A percentile compares a stretch with the other conserved stretches of the same genome.
phyloP scores from a whole-genome alignment of 2,797 vertebrate species.

The Malurus leucopterus region DNA sequence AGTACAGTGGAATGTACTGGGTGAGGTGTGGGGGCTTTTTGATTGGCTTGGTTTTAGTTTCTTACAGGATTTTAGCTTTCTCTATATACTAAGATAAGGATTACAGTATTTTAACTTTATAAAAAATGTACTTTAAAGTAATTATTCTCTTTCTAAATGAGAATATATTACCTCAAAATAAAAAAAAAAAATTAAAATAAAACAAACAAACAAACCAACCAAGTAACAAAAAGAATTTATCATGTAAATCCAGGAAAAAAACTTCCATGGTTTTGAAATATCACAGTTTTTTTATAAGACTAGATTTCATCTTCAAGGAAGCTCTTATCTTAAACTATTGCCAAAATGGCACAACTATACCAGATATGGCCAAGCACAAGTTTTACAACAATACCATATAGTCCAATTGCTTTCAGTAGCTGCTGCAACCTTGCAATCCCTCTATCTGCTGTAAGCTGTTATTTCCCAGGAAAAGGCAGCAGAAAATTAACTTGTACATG shows the following conservation, averaged over 20 bases:
- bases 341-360: background rate
- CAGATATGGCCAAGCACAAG: background rate
- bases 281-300: background rate
- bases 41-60: background rate
- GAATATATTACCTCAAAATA: background rate
- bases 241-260: background rate
- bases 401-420: background rate
- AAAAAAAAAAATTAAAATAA: background rate
- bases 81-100: background rate
- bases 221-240: rapidly evolving
- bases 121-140: background rate
- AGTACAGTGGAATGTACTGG: background rate
- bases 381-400: background rate
- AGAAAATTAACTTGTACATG: background rate
- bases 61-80: background rate
- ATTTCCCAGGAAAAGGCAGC: background rate
- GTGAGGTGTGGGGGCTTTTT: background rate
- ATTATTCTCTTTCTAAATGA: background rate
- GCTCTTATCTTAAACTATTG: background rate
- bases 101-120: background rate
- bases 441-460: background rate
- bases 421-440: background rate
- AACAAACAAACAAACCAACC: background rate
- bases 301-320: background rate
- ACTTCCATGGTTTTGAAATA: background rate